A percentile compares a stretch with the other conserved stretches of the same genome.
phyloP scores from a whole-genome alignment of 2,797 vertebrate genomes.

The Enteromius unitaeniatus region DNA sequence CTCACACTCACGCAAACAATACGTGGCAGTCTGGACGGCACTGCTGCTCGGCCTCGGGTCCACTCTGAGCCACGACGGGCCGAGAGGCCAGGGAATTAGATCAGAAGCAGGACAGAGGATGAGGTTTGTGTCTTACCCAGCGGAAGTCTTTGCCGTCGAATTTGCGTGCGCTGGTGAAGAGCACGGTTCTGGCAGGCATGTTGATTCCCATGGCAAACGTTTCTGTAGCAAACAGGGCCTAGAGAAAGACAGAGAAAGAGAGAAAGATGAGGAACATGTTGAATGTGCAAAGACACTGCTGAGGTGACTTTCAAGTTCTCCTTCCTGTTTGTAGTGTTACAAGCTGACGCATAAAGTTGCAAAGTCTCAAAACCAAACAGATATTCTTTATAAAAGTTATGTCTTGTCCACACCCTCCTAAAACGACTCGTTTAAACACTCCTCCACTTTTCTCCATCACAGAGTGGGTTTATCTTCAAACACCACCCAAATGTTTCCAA shows the following conservation, averaged over 20 bases:
- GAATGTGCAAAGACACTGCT: background rate
- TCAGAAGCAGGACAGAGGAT: background rate
- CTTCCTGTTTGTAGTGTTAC: too few species aligned
- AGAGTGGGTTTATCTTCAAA: too few species aligned
- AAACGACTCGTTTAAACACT: too few species aligned
- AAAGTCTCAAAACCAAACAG: too few species aligned
- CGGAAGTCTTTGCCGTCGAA: constrained; percentile 97
- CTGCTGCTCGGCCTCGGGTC: background rate
- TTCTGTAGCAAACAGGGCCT: constrained; percentile 97
- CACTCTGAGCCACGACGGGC: background rate
- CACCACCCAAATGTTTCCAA: too few species aligned
- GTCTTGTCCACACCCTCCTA: too few species aligned
- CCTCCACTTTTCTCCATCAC: too few species aligned
- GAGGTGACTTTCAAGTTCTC: too few species aligned
- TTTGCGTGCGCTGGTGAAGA: constrained; percentile 96
- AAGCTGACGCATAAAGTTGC: too few species aligned
- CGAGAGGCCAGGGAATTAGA: background rate
- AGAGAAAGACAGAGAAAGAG: constrained; percentile 52
- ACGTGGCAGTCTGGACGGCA: constrained; percentile 71
- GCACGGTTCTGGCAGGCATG: constrained; percentile 97
- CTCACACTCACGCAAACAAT: constrained; percentile 73
- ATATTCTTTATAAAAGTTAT: too few species aligned
- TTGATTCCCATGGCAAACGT: constrained; percentile 99
- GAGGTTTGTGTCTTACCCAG: constrained; percentile 84
- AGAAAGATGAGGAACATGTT: background rate